phyloP scores from a whole-genome alignment of 2,888 invertebrate genomes.

The Doris montereyensis region DNA sequence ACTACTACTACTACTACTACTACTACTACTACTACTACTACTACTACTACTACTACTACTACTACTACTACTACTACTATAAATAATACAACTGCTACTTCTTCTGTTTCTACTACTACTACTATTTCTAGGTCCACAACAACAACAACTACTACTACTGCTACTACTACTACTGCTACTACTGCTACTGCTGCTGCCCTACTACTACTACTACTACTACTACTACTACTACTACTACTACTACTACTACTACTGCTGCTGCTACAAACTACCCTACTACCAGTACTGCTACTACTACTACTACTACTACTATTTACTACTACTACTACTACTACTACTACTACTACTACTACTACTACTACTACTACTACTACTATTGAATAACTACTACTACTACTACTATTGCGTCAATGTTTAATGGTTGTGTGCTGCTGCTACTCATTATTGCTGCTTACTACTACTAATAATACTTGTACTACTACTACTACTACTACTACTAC shows the following conservation, averaged over 20 bases:
- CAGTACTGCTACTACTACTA: not conserved
- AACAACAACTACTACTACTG: not conserved
- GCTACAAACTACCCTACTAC: not conserved
- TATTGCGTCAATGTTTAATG: no score
- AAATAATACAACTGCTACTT: not conserved
- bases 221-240: conserved; percentile 20
- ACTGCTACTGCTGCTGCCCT: not conserved
- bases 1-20: conserved; percentile 20
- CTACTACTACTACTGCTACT: conserved; percentile 20
- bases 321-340: conserved; percentile 20
- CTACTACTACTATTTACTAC: not conserved
- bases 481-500: no score
- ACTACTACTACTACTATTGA: conserved; percentile 11
- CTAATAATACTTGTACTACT: no score
- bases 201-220: conserved; percentile 20
- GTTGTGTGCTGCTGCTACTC: no score
- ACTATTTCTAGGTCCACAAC: not conserved
- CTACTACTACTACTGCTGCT: conserved; percentile 12
- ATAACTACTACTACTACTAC: not conserved
- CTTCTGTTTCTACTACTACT: not conserved
- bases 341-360: conserved; percentile 20
- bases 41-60: conserved; percentile 20
- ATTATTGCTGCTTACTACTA: no score
- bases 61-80: conserved; percentile 13
- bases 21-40: conserved; percentile 20